phyloP scores from a whole-genome alignment of 2,888 invertebrate genomes.

The Anthophora plumipes region DNA sequence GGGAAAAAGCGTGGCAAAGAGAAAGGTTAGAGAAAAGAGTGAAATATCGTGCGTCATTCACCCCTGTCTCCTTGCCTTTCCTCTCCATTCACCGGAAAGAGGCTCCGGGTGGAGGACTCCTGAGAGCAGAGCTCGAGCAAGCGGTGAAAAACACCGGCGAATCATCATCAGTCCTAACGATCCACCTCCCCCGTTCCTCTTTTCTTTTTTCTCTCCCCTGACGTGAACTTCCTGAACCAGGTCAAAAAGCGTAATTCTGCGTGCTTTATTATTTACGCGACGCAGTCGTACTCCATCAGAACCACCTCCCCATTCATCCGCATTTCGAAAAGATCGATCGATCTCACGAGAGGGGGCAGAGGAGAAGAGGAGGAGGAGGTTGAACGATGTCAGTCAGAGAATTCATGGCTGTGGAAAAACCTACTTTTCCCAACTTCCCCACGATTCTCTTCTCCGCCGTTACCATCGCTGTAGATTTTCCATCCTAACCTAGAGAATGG shows the following conservation, averaged over 20 bases:
- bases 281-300: slow-evolving; percentile 19
- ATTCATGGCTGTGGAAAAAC: no score
- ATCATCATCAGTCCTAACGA: neutral
- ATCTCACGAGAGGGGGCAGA: no score
- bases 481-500: no score
- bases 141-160: slow-evolving; percentile 9
- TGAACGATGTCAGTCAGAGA: no score
- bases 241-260: slow-evolving; percentile 26
- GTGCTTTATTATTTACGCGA: slow-evolving; percentile 29
- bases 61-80: slow-evolving; percentile 6
- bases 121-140: slow-evolving; percentile 2
- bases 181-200: neutral
- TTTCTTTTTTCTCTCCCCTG: neutral
- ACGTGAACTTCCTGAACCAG: slow-evolving; percentile 27
- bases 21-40: slow-evolving; percentile 32
- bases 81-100: slow-evolving; percentile 16
- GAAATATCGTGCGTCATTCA: slow-evolving; percentile 43
- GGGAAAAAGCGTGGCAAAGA: neutral
- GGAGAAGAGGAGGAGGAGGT: no score
- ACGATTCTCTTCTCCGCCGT: no score
- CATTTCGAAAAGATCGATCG: slow-evolving; percentile 31
- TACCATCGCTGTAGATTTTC: no score
- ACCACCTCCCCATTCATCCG: slow-evolving; percentile 16
- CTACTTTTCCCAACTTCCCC: no score
- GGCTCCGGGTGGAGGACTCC: neutral